Base-by-base conservation (phyloP, 2,113 vertebrate genomes). In the Alces alces region DNA sequence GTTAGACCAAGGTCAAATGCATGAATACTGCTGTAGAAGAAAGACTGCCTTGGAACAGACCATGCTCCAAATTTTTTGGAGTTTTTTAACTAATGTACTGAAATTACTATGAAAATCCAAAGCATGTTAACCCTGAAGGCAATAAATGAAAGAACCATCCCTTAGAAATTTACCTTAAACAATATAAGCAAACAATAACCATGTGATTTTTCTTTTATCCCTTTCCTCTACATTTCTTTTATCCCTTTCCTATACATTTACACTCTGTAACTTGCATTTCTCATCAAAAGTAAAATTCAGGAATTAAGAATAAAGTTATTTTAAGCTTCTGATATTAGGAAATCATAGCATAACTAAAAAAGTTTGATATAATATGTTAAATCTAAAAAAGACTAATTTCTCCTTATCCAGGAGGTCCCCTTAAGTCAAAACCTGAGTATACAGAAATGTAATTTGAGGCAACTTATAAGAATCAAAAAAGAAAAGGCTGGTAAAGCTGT, bases 1-100 rank as follows among this genome's bases (percentile, higher is more conserved):
- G 89, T 60, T 54, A n/a, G 0, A 95, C 33, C 82, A 97, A 97
- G 95, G 97, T 98, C 97, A 98, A 96, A 98, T 43, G 92, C 76
- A 98, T 97, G 86, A 93, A 97, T 61, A 52, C 16, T 95, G 60
- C 3, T 73, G 12, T 55, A 17, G 43, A 58, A 93, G 36, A 96
- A 96, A 97, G 28, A 55, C n/a, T 79, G 47, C 17, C 78, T 94
- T 64, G 66, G 33, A 90, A 36, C 3, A 70, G 4, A 25, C 55
- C 64, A 84, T 11, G 28, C 54, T 94, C 45, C 64, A 33, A 70
- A 89, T 54, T 97, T 86, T 85, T 91, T 60, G 93, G 84, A 43
- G 47, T 39, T 89, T 89, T 58, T 27, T 84, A 19, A 28, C 21
- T 50, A 57, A 52, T 21, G 76, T 0, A 1, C 27, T 89, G 88